These are phyloP conservation scores for Eptesicus fuscus DNA, from an alignment of 2,113 vertebrate species.

Conservation along the genomic window DNA sequence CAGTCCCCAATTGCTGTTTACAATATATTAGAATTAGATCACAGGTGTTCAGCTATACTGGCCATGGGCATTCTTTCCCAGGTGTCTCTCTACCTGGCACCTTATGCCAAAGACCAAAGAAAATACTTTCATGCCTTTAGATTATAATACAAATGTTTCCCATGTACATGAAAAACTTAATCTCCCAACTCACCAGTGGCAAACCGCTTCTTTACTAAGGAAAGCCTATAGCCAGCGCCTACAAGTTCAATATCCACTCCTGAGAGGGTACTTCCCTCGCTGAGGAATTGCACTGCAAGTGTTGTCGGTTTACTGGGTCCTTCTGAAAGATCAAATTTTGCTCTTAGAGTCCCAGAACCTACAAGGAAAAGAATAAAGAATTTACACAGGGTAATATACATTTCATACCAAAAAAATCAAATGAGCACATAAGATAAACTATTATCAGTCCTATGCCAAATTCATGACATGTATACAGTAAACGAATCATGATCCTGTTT, in stretches of 20 bases:
- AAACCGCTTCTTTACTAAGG: conserved; percentile 96
- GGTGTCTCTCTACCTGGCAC: not conserved
- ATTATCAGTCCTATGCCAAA: not conserved
- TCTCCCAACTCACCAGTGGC: conserved; percentile 87
- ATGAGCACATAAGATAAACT: conserved; percentile 5
- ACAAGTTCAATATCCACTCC: conserved; percentile 92
- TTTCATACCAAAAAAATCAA: conserved; percentile 16
- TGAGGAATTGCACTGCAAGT: conserved; percentile 95
- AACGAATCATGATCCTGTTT: not conserved
- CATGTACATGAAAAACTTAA: not conserved
- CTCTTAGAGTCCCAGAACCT: conserved; percentile 95
- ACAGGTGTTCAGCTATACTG: not conserved
- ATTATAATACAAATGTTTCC: conserved; percentile 1
- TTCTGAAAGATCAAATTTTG: conserved; percentile 95
- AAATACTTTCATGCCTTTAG: conserved; percentile 12
- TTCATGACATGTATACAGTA: not conserved
- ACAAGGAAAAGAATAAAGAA: conserved; percentile 53
- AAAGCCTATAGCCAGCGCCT: conserved; percentile 94
- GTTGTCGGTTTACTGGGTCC: conserved; percentile 94
- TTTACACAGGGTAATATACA: conserved; percentile 26
- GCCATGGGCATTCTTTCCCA: not conserved
- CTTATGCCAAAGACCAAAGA: not conserved
- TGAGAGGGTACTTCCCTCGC: conserved; percentile 93
- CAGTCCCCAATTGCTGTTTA: conserved; percentile 31
- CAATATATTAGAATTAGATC: not conserved